Base-by-base conservation (phyloP, 2,797 vertebrate species). In the Lutjanus campechanus region DNA sequence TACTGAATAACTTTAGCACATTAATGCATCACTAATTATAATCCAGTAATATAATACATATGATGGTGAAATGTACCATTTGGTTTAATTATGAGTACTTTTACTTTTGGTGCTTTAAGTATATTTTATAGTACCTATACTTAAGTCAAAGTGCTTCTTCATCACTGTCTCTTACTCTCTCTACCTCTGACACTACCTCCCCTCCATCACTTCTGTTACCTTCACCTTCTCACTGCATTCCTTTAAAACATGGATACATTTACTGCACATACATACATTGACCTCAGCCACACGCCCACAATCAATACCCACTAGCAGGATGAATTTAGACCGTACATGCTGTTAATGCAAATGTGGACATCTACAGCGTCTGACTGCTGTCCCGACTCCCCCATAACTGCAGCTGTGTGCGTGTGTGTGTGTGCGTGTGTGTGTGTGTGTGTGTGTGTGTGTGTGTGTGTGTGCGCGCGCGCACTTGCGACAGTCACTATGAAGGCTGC, bases 281-380 rank as follows among this genome's bases (percentile, higher is more conserved):
- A 77, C 68, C 64, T 41, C 16, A 36, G 22, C 22, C 62, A 56
- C 54, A 54, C 61, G n/a, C 64, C 69, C 40, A 43, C 67, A 69
- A 83, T 86, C 88, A 77, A 86, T 88, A 81, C 40, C 49, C 71
- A 69, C 84, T 55, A 65, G 55, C 29, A 19, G 59, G 63, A 82
- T 77, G 69, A 73, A 58, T 77, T 74, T 61, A 63, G 72, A 60
- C 11, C 6, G 51, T 54, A 62, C 82, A 73, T 44, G 76, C 76
- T 62, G 76, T 80, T 74, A 82, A 84, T 72, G 73, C 73, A 81
- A 82, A 70, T 76, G 60, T 70, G 59, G 70, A 79, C 79, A 76
- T 81, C 69, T 71, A 36, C 41, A 62, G 65, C 3, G 11, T 53
- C 58, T 41, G 43, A 49, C 67, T 69, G 29, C 60, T 59, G 10